Evolutionary conservation across 2,113 vertebrate genomes (phyloP), one percentile per base, ranked within the genome.

Genomic region (Cardinalis cardinalis): DNA sequence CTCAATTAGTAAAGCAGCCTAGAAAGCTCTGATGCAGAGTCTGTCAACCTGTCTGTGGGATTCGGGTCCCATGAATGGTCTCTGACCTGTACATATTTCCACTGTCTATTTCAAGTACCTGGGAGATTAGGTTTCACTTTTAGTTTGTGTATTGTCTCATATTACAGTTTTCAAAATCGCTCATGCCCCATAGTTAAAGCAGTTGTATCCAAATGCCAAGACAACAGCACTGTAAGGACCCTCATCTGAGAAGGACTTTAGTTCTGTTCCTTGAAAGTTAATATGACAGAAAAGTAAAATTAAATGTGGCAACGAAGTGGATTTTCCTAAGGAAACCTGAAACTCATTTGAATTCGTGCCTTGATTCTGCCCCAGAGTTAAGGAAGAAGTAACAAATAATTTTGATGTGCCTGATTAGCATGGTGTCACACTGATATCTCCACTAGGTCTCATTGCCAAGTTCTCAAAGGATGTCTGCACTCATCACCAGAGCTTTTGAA

Each of bases 1-100:
- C 4, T 56, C 31, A 3, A 49, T 76, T 60, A 51, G 2, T 43
- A 56, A 89, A 4, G 20, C 23, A 70, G 26, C 15, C 53, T 29
- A 41, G 7, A 59, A 59, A 73, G 2, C 7, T 84, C 51, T 80
- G 14, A 8, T 18, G 21, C 10, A 40, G 31, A 25, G 5, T 66
- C 4, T 52, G 10, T 48, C 5, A 44, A 26, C 3, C 10, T 24
- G 2, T 32, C 64, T 53, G 12, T 0, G 4, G 8, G 4, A 34
- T 51, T 63, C 66, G 5, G 12, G 19, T 13, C 13, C 10, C 7
- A 34, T 10, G 43, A 34, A 32, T 21, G 7, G 4, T 52, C 32
- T 78, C 24, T 72, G 19, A 76, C 43, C 4, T 68, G 7, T 49
- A 12, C 3, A 3, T 53, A n/a, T 4, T 91, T 7, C 18, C 28